phyloP scores from a whole-genome alignment of 2,888 invertebrate species.

The Hirtodrosophila confusa region DNA sequence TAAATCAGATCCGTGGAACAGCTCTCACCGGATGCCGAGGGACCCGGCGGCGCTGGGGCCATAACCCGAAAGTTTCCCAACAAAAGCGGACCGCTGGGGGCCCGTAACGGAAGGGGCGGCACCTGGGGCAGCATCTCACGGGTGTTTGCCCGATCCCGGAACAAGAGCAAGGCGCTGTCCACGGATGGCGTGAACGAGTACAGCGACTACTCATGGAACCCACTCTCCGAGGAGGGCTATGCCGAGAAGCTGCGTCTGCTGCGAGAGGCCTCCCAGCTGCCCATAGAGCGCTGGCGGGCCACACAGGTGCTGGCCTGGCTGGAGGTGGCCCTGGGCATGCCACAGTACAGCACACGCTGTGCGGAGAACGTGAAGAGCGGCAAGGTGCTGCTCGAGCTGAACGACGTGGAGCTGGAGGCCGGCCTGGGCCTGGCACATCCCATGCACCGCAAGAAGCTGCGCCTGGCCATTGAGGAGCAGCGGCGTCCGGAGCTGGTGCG shows the following conservation, averaged over 20 bases:
- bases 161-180: constrained; percentile 89
- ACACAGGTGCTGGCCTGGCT: constrained; percentile 97
- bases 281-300: constrained; percentile 96
- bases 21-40: constrained; percentile 90
- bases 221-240: constrained; percentile 83
- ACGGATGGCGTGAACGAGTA: constrained; percentile 86
- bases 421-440: constrained; percentile 96
- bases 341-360: constrained; percentile 94
- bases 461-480: constrained; percentile 96
- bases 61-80: constrained; percentile 84
- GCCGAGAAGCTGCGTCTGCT: constrained; percentile 85
- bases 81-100: constrained; percentile 82
- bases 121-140: constrained; percentile 96
- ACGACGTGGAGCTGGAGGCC: constrained; percentile 95
- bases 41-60: constrained; percentile 85
- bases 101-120: constrained; percentile 88
- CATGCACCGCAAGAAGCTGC: constrained; percentile 96
- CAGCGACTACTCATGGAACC: constrained; percentile 84
- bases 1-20: constrained; percentile 87
- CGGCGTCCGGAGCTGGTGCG: constrained; percentile 93
- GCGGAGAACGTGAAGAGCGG: constrained; percentile 98
- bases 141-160: constrained; percentile 93
- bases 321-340: constrained; percentile 97
- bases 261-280: constrained; percentile 92
- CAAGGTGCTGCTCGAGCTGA: constrained; percentile 96